A percentile compares a stretch with the other conserved stretches of the same genome.
These are phyloP conservation scores for Ophioninae sp. DNA, from an alignment of 2,888 invertebrate genomes.

Conservation along the genomic window DNA sequence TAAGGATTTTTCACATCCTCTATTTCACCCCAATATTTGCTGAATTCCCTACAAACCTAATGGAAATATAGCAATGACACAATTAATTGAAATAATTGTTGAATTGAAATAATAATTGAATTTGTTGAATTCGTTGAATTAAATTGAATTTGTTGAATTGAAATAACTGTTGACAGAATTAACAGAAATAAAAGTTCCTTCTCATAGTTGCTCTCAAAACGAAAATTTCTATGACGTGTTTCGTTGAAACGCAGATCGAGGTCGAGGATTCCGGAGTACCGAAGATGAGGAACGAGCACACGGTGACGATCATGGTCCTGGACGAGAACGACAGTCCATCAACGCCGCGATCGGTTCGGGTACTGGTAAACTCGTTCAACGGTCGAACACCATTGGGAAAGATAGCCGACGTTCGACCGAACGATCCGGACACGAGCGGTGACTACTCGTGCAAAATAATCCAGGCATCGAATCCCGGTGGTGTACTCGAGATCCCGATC, in stretches of 20 bases:
- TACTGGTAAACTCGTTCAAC: conserved; percentile 90
- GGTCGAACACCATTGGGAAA: conserved; percentile 89
- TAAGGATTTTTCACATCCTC: too few relatives aligned
- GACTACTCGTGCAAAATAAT: conserved; percentile 93
- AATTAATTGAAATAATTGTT: too few relatives aligned
- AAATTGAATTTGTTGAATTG: too few relatives aligned
- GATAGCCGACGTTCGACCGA: conserved; percentile 95
- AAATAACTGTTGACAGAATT: too few relatives aligned
- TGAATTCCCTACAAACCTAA: too few relatives aligned
- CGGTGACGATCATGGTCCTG: conserved; percentile 88
- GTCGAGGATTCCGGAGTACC: conserved; percentile 95
- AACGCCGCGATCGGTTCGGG: conserved; percentile 90
- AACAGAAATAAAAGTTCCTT: neutral
- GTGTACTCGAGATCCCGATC: conserved; percentile 87
- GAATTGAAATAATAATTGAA: too few relatives aligned
- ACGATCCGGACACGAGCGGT: conserved; percentile 94
- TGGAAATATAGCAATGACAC: too few relatives aligned
- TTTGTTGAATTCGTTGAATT: too few relatives aligned
- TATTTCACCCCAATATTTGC: too few relatives aligned
- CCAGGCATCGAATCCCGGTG: conserved; percentile 83
- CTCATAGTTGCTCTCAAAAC: neutral
- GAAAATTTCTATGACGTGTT: neutral
- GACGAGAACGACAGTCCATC: conserved; percentile 97
- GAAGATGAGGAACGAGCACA: conserved; percentile 90
- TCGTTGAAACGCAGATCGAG: conserved; percentile 82